Base-by-base conservation (phyloP, 2,113 vertebrate species). In the Climacteris rufus region DNA sequence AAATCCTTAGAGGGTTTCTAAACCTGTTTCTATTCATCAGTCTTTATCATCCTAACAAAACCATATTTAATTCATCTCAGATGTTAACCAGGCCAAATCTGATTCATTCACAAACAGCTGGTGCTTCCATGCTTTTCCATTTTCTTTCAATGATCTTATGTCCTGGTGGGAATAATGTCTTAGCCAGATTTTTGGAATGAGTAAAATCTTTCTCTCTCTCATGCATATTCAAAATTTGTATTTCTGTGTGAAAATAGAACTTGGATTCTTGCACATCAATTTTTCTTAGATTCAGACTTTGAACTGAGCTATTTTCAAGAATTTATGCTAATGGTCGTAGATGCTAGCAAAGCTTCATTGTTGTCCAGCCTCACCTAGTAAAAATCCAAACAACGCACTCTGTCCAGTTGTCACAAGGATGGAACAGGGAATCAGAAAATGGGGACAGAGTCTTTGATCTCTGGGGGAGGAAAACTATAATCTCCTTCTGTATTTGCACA, bases 51-150 rank as follows among this genome's bases (percentile, higher is more conserved):
- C 21, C 63, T 90, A 76, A 94, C 74, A 81, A 79, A 95, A 86
- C 90, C 82, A 83, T 93, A 96, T 93, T 96, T 94, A 90, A 93
- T 92, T 91, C 76, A 93, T 97, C 93, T 90, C 87, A 92, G 76
- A 93, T 96, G 92, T 86, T 91, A 72, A 87, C 63, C 68, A 68
- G 92, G 94, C 94, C 90, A 93, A 81, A 89, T 95, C 82, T 89
- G 87, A 97, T 93, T 97, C 91, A 89, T 87, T 95, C 75, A 89
- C 90, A 97, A 95, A 94, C 89, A 97, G 94, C 68, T 64, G 83
- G 77, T 93, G 91, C 50, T 94, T 79, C 91, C 89, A 83, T 90
- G 93, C 78, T 94, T 96, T 94, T 92, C 96, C 93, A 92, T 90
- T 97, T 91, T 49, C 90, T 93, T 97, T 96, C 87, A 94, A 83